Evolutionary conservation across 2,888 invertebrate species (phyloP), one percentile per base, ranked within the genome.

Genomic region (Orgyia antiqua): DNA sequence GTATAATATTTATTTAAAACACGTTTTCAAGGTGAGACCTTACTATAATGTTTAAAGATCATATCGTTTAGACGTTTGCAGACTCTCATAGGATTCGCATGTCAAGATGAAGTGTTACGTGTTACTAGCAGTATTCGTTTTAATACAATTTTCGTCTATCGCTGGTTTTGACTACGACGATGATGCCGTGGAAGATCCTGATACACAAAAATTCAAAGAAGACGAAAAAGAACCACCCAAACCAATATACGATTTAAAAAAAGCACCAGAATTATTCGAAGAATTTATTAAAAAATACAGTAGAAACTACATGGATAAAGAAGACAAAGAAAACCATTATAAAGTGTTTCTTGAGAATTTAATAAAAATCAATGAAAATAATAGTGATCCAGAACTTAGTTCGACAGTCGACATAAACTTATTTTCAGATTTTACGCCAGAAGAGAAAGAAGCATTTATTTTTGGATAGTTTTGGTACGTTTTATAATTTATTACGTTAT

Each of bases 361-460:
- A 31, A 57, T 61, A 29, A 62, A 63, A 9, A 76, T 82, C 6
- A 82, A 72, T 36, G 47, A 36, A 5, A 31, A 65, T 7, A 82
- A 80, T 10, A 39, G 47, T 37, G 23, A 53, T 41, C 51, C 55
- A 6, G 47, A 58, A 13, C 46, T 30, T 10, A 48, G 37, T 33
- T 41, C 56, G 1, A 38, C 51, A 6, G 36, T 47, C 25, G 71
- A 62, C 23, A 76, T 82, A 23, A 78, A 79, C 40, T 36, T 59
- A 35, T 77, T 77, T 39, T 31, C 77, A 7, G 79, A 79, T 46
- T 53, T 60, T 13, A 45, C 49, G 7, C 38, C 51, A 2, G 45
- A 49, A 0, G 70, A 74, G 45, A 29, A 15, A 11, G 3, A 1
- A 6, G 4, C 19, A 2, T 25, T 35, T 4, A n/a, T n/a, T n/a